Conservation (phyloP, 2,888 invertebrate species). For the Sialis lutaria region DNA sequence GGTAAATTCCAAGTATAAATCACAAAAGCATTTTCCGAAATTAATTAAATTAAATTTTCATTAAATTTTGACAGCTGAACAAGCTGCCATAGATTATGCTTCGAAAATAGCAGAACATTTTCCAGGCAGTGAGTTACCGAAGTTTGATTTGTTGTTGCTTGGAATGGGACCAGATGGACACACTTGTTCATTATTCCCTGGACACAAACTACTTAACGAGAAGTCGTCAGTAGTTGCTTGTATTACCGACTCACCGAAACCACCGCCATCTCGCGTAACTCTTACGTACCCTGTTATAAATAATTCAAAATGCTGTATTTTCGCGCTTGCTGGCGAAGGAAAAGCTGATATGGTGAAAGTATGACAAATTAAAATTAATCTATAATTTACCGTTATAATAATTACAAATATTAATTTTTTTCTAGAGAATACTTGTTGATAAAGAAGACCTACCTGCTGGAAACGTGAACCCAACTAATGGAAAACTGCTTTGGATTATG, state of each 20-base stretch:
- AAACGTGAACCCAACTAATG: conserved; percentile 49
- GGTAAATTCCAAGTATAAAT: conserved; percentile 27
- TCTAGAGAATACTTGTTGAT: conserved; percentile 60
- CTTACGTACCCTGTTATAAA: conserved; percentile 84
- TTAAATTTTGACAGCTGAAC: conserved; percentile 36
- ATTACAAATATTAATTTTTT: conserved; percentile 14
- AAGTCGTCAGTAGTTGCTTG: conserved; percentile 52
- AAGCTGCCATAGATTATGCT: conserved; percentile 59
- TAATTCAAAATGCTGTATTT: conserved; percentile 64
- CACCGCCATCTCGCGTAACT: conserved; percentile 79
- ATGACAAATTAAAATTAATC: conserved; percentile 11
- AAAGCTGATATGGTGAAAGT: conserved; percentile 87
- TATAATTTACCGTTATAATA: background rate
- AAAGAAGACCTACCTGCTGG: conserved; percentile 63
- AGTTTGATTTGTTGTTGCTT: conserved; percentile 76
- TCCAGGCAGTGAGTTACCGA: conserved; percentile 36
- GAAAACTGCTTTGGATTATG: conserved; percentile 32
- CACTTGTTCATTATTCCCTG: conserved; percentile 92
- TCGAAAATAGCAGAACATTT: conserved; percentile 46
- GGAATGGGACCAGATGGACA: conserved; percentile 99
- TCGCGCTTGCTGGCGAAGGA: conserved; percentile 65
- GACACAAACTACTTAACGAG: conserved; percentile 48
- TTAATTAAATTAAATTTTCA: conserved; percentile 1
- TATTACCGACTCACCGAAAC: conserved; percentile 89
- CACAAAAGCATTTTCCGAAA: conserved; percentile 1